Percentiles rank a stretch among this genome's conserved stretches.
phyloP scores from a whole-genome alignment of 2,113 vertebrate genomes.

The Cyanistes caeruleus region DNA sequence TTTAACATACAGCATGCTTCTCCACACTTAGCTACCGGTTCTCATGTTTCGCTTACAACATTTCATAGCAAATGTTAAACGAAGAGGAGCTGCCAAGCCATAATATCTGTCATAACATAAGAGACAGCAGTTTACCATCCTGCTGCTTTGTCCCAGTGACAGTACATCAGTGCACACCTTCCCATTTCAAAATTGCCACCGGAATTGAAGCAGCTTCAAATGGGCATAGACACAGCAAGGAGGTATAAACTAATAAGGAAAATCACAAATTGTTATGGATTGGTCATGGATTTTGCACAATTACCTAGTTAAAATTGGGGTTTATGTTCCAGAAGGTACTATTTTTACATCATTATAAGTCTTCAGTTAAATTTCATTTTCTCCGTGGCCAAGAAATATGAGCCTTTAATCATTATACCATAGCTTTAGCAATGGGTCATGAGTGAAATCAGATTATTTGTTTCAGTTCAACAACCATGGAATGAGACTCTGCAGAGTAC shows the following conservation, averaged over 20 bases:
- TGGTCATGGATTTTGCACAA: not conserved
- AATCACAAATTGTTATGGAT: not conserved
- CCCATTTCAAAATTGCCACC: conserved; percentile 1
- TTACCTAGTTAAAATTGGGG: not conserved
- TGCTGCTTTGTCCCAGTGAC: not conserved
- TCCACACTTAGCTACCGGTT: not conserved
- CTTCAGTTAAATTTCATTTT: conserved; percentile 48
- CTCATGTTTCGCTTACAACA: not conserved
- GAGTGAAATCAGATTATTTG: conserved; percentile 54
- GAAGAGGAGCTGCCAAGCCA: not conserved
- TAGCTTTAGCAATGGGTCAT: conserved; percentile 8
- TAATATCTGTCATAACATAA: not conserved
- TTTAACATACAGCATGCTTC: not conserved
- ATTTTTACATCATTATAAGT: conserved; percentile 3
- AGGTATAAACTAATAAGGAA: not conserved
- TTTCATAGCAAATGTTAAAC: not conserved
- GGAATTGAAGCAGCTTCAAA: not conserved
- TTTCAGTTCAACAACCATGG: conserved; percentile 50
- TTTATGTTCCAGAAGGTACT: conserved; percentile 33
- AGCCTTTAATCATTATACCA: conserved; percentile 19
- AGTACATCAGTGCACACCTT: not conserved
- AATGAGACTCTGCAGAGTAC: conserved; percentile 21
- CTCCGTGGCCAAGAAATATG: not conserved
- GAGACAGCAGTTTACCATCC: not conserved
- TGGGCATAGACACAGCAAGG: not conserved